Conservation (phyloP, 2,888 invertebrate genomes). For the Drosophila formosana region DNA sequence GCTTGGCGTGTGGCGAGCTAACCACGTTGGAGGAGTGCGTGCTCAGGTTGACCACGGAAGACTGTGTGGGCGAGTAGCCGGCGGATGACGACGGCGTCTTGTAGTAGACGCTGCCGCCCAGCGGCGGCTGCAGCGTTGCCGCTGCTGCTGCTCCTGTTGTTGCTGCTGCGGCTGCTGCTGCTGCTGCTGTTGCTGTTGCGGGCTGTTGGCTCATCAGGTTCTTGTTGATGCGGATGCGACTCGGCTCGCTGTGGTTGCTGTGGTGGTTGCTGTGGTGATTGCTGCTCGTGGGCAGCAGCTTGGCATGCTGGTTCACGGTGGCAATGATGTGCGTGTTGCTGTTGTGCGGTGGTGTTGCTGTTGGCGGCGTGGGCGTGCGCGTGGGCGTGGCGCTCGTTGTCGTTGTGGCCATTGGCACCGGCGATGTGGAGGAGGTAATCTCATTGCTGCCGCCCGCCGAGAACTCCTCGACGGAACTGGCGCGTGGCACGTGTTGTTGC, state of each 20-base stretch:
- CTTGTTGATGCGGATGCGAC: conserved; percentile 84
- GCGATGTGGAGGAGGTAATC: conserved; percentile 89
- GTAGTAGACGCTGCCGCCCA: conserved; percentile 54
- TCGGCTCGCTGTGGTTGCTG: conserved; percentile 75
- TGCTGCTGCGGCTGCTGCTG: conserved; percentile 67
- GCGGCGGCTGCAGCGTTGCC: conserved; percentile 39
- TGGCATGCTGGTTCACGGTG: conserved; percentile 84
- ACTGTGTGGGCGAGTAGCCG: conserved; percentile 79
- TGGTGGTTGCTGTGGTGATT: conserved; percentile 45
- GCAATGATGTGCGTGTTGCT: conserved; percentile 73
- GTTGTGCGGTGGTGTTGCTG: conserved; percentile 44
- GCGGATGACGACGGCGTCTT: conserved; percentile 57
- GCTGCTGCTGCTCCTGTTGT: conserved; percentile 46
- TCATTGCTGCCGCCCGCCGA: conserved; percentile 88
- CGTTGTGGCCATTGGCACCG: conserved; percentile 82
- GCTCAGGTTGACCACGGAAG: conserved; percentile 78
- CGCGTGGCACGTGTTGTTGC: conserved; percentile 55
- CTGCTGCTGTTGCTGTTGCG: conserved; percentile 46
- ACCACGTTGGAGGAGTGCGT: conserved; percentile 82
- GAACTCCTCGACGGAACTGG: conserved; percentile 85
- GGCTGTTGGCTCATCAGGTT: conserved; percentile 81
- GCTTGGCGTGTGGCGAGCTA: conserved; percentile 78
- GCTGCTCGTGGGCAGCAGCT: conserved; percentile 78
- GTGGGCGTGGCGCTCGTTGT: conserved; percentile 39
- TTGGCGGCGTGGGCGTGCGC: conserved; percentile 30